Base-by-base conservation (phyloP, 2,888 invertebrate genomes). In the Ryuthela nishihirai region DNA sequence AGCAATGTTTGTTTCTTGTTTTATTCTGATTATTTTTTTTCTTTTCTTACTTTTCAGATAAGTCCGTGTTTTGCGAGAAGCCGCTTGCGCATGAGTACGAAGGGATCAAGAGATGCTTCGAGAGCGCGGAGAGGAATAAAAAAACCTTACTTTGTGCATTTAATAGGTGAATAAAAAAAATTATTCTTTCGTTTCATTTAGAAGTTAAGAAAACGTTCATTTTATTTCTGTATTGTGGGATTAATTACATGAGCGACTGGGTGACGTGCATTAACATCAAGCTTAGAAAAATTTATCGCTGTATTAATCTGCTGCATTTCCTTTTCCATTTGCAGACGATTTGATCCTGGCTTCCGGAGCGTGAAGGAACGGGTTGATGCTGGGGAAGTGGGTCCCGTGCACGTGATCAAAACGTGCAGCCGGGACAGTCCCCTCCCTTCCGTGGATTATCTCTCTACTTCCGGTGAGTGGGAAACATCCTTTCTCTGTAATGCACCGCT, bases 11-110 rank as follows among this genome's bases (percentile, higher is more conserved):
- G 29, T 10, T 29, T 29, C 6, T 29, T 6, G 7, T 6, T 10
- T 29, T 10, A 6, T 29, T 6, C 7, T 10, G 29, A 29, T 29
- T 40, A 21, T 42, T 41, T 12, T 23, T 20, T 26, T 15, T 7
- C 10, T 15, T 26, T 42, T 10, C 9, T 42, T 3, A 39, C 12
- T 34, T 43, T 40, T 6, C 26, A 65, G 73, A 69, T 4, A 85
- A 84, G 69, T 80, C 81, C 18, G 82, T 85, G 0, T 84, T 83
- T 70, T 83, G 83, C 67, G 85, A 85, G 71, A 85, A 85, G 68
- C 85, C 85, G 0, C 79, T 85, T 9, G 81, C 83, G 0, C 79
- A 81, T 66, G 76, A 77, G 56, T 73, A 77, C 3, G 74, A 76
- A 23, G 77, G 79, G 7, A 80, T 81, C 0, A 74, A 74, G 61